These are phyloP conservation scores for Epinephelus malabaricus DNA, from an alignment of 2,797 vertebrate species.

Conservation along the genomic window DNA sequence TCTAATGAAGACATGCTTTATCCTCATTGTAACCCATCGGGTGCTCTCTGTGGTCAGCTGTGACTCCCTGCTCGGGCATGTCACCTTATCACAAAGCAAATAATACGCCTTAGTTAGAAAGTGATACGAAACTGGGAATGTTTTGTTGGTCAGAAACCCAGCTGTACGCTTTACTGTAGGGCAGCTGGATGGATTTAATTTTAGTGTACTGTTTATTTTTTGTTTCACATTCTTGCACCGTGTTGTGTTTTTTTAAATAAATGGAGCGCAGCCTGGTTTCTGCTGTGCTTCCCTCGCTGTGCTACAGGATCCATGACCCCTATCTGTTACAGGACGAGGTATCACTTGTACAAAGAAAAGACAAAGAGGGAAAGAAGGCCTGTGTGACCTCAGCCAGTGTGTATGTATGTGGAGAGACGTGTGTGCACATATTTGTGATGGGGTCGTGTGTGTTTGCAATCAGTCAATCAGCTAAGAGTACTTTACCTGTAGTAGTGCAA, in stretches of 20 bases:
- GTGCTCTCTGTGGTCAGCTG: not conserved
- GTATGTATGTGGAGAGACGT: conserved; percentile 26
- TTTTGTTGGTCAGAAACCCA: not conserved
- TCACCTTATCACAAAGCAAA: conserved; percentile 10
- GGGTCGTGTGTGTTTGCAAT: conserved; percentile 65
- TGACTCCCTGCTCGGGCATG: not conserved
- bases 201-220: conserved; percentile 2
- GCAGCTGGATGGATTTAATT: not conserved
- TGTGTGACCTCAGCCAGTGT: conserved; percentile 56
- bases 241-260: conserved; percentile 50
- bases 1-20: conserved; percentile 39
- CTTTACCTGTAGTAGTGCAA: conserved; percentile 71
- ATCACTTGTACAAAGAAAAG: conserved; percentile 63
- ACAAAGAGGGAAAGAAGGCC: conserved; percentile 56
- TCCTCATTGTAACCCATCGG: conserved; percentile 14
- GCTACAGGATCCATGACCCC: conserved; percentile 64
- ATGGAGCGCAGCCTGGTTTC: conserved; percentile 44
- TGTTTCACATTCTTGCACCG: conserved; percentile 30
- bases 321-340: conserved; percentile 74
- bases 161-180: not conserved
- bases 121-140: not conserved
- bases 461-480: conserved; percentile 63
- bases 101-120: not conserved
- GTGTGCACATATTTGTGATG: conserved; percentile 50
- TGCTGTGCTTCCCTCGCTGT: conserved; percentile 31